Evolutionary conservation across 2,797 vertebrate species (phyloP).

Genomic region (Rhynchotus rufescens): DNA sequence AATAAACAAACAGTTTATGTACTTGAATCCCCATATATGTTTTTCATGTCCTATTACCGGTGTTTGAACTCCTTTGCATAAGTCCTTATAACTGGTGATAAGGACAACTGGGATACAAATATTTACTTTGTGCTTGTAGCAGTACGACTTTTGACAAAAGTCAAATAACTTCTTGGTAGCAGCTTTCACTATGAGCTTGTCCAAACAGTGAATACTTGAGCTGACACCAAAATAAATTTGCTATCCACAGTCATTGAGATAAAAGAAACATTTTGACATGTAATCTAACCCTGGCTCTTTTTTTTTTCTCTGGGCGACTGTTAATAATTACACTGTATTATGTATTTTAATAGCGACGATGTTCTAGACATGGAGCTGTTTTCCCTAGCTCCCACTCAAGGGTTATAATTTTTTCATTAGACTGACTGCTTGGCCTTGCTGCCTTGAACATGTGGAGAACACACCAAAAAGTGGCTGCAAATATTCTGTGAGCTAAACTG

Average conservation of each 20-base stretch:
- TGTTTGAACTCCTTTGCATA: neutral
- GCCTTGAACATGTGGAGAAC: neutral
- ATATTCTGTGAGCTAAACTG: neutral
- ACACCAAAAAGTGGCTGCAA: fast-evolving
- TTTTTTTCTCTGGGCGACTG: neutral
- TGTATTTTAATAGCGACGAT: neutral
- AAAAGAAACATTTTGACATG: neutral
- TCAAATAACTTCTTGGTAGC: neutral
- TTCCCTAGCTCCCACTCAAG: neutral
- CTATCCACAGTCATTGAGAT: neutral
- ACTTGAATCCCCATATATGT: neutral
- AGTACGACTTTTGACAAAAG: neutral
- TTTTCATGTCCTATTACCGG: neutral
- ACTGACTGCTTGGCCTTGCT: neutral
- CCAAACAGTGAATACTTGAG: neutral
- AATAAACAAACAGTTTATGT: neutral
- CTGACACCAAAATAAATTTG: neutral
- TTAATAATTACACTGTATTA: neutral
- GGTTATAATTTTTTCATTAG: neutral
- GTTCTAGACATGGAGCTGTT: neutral
- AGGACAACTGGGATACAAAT: neutral
- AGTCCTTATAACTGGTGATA: neutral
- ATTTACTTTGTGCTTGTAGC: neutral
- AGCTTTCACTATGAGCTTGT: neutral
- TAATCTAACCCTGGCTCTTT: neutral